Evolutionary conservation across 92 coral and sea anemone genomes (phyloP).

Genomic region (Diadumene lineata): DNA sequence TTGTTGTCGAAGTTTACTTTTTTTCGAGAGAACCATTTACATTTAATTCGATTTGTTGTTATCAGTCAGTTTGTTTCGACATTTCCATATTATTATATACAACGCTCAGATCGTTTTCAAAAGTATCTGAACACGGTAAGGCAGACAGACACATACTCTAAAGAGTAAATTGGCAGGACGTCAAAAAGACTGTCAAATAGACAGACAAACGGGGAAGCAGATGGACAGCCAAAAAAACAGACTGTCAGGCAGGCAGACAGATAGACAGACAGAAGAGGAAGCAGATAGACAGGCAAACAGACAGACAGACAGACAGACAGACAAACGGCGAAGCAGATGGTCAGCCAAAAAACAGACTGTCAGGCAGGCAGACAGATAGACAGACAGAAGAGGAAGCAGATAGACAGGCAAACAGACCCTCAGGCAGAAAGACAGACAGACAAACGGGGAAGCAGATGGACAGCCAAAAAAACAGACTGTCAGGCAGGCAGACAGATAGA

Average conservation of each 20-base stretch:
- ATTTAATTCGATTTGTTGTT: no score
- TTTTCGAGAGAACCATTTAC: no score
- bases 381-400: not conserved
- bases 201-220: not conserved
- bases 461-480: no score
- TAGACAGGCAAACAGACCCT: not conserved
- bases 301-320: not conserved
- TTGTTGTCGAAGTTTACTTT: no score
- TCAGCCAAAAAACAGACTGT: not conserved
- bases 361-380: not conserved
- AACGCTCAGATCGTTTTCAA: no score
- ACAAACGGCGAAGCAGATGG: not conserved
- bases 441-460: no score
- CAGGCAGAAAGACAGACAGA: no score
- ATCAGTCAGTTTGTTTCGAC: no score
- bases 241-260: not conserved
- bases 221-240: no score
- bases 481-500: no score
- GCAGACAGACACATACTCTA: not conserved
- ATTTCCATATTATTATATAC: no score
- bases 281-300: not conserved
- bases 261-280: conserved; percentile 7
- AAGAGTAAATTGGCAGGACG: not conserved
- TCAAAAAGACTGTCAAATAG: not conserved
- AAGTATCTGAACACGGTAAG: no score